Percentiles rank a stretch among this genome's conserved stretches.
Conservation (phyloP, 2,888 invertebrate genomes). For the Anaspis maculata region DNA sequence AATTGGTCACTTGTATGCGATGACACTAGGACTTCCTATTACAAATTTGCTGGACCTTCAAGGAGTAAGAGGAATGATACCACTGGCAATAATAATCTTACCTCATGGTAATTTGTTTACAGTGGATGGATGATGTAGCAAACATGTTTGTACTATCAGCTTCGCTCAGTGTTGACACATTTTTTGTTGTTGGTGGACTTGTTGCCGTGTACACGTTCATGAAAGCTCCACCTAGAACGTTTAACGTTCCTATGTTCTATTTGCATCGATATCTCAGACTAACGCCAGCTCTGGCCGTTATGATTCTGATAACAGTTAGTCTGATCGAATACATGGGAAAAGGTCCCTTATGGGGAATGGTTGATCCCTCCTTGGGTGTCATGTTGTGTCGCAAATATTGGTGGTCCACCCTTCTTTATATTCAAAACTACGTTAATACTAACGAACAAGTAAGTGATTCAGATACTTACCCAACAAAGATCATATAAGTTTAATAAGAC, state of each 20-base stretch:
- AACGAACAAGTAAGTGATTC: conserved; percentile 5
- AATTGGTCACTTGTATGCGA: background rate
- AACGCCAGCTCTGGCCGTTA: conserved; percentile 8
- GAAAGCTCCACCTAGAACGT: conserved; percentile 1
- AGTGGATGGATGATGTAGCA: background rate
- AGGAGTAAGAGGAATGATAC: too few species aligned
- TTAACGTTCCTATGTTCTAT: conserved; percentile 7
- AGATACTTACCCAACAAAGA: background rate
- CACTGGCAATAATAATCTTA: too few species aligned
- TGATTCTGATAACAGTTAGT: conserved; percentile 6
- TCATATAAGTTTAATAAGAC: background rate
- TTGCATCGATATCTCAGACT: conserved; percentile 10
- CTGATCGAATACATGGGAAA: conserved; percentile 8
- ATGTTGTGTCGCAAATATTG: conserved; percentile 7
- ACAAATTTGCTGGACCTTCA: background rate
- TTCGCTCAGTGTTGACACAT: background rate
- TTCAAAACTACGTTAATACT: conserved; percentile 9
- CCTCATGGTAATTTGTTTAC: too few species aligned
- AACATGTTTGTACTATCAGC: background rate
- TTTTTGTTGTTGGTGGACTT: background rate
- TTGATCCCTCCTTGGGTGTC: conserved; percentile 2
- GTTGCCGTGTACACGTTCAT: background rate
- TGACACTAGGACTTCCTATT: background rate
- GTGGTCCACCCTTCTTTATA: conserved; percentile 9
- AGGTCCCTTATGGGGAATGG: conserved; percentile 10